A percentile compares a stretch with the other conserved stretches of the same genome.
Evolutionary conservation across 2,797 vertebrate genomes (phyloP).

Genomic region (Dallia pectoralis): DNA sequence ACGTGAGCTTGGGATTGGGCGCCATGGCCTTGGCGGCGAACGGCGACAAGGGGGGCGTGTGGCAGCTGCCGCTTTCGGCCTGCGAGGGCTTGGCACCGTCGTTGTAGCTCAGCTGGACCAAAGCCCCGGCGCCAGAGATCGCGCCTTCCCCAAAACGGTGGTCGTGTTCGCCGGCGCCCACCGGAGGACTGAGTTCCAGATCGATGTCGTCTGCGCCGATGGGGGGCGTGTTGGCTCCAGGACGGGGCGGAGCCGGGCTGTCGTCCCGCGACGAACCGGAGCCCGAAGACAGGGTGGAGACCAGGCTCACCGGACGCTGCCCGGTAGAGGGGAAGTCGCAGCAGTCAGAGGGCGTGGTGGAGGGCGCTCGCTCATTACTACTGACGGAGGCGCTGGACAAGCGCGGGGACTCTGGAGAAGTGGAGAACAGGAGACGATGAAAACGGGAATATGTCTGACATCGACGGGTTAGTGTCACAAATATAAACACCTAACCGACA

Average conservation of each 20-base stretch:
- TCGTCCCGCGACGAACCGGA: slow-evolving; percentile 68
- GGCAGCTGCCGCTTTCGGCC: background rate
- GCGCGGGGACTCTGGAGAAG: slow-evolving; percentile 57
- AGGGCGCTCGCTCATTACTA: slow-evolving; percentile 78
- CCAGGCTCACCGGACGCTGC: slow-evolving; percentile 64
- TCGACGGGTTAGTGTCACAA: background rate
- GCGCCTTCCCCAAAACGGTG: slow-evolving; percentile 20
- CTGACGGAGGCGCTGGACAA: slow-evolving; percentile 62
- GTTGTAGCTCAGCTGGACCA: slow-evolving; percentile 61
- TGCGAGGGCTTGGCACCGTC: slow-evolving; percentile 48
- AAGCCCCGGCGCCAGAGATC: slow-evolving; percentile 1
- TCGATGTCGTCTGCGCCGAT: slow-evolving; percentile 29
- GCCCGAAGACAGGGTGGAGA: slow-evolving; percentile 71
- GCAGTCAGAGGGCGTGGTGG: slow-evolving; percentile 59
- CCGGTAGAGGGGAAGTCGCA: slow-evolving; percentile 54
- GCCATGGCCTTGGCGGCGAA: slow-evolving; percentile 65
- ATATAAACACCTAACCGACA: background rate
- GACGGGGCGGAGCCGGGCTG: slow-evolving; percentile 32
- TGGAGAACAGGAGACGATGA: background rate
- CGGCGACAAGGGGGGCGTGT: slow-evolving; percentile 59
- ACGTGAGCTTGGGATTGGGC: slow-evolving; percentile 83
- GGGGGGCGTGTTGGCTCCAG: background rate
- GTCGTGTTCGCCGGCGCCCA: background rate
- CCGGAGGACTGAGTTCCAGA: slow-evolving; percentile 38
- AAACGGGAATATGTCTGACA: background rate